These are phyloP conservation scores for Plebejus melissa DNA, from an alignment of 2,888 invertebrate species.

Conservation along the genomic window DNA sequence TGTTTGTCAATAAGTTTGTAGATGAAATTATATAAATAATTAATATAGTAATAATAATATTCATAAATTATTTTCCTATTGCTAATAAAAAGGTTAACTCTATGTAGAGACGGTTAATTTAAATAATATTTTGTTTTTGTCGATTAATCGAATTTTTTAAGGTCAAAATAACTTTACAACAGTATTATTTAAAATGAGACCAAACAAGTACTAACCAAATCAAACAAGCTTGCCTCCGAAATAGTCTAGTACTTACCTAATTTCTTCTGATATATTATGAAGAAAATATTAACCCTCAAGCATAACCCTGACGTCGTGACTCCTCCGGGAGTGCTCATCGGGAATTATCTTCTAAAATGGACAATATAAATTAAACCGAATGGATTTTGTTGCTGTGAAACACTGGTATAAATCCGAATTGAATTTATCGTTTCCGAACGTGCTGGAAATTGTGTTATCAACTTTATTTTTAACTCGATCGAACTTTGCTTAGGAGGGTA, in stretches of 20 bases:
- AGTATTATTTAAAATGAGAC: too few species aligned
- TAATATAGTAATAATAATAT: too few species aligned
- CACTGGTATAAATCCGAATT: slow-evolving; percentile 43
- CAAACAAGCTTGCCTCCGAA: too few species aligned
- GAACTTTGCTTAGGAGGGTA: not conserved
- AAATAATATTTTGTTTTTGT: too few species aligned
- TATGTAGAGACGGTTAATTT: too few species aligned
- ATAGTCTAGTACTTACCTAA: not conserved
- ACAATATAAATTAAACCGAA: slow-evolving; percentile 65
- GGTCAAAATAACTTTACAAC: too few species aligned
- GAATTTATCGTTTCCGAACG: slow-evolving; percentile 47
- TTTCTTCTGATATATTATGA: not conserved
- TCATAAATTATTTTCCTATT: too few species aligned
- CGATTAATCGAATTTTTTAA: too few species aligned
- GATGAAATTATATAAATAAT: too few species aligned
- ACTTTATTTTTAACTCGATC: slow-evolving; percentile 1
- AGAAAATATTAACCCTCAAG: not conserved
- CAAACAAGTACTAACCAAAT: too few species aligned
- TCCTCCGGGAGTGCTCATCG: slow-evolving; percentile 64
- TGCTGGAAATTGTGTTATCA: slow-evolving; percentile 40
- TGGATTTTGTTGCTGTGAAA: slow-evolving; percentile 62
- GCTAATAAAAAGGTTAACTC: too few species aligned
- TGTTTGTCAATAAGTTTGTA: too few species aligned
- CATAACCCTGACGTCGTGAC: slow-evolving; percentile 53
- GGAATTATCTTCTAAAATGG: slow-evolving; percentile 66